Percentiles rank a stretch among this genome's conserved stretches.
These are phyloP conservation scores for Acropora tenuis DNA, from an alignment of 64 coral and sea anemone species.

Conservation along the genomic window DNA sequence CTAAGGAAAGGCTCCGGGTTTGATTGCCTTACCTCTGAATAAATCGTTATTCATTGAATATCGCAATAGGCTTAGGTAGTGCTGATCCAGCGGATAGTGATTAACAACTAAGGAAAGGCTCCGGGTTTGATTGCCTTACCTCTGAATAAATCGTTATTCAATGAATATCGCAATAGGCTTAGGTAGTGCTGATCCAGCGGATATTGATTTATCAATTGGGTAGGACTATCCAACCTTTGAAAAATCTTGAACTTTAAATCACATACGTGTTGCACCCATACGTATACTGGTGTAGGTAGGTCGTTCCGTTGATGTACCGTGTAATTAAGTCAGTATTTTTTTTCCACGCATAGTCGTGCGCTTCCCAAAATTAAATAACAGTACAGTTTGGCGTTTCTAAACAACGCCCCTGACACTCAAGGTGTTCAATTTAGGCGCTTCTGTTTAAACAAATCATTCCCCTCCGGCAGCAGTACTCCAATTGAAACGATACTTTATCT, in stretches of 20 bases:
- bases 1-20: too few relatives aligned
- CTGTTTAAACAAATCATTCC: neutral
- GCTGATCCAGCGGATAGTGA: too few relatives aligned
- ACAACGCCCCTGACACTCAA: neutral
- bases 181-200: too few relatives aligned
- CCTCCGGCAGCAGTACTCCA: neutral
- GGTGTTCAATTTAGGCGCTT: neutral
- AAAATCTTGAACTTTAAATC: neutral
- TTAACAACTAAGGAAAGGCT: too few relatives aligned
- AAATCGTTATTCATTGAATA: too few relatives aligned
- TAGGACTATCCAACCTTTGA: too few relatives aligned
- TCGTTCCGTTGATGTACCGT: neutral
- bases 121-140: too few relatives aligned
- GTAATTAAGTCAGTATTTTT: neutral
- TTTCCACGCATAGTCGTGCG: neutral
- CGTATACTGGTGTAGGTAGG: neutral
- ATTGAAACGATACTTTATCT: conserved; percentile 6
- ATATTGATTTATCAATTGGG: too few relatives aligned
- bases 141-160: too few relatives aligned
- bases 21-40: too few relatives aligned
- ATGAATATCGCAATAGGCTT: too few relatives aligned
- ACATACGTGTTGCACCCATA: neutral
- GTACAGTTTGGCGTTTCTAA: neutral
- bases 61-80: too few relatives aligned
- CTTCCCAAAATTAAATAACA: conserved; percentile 1